Base-by-base conservation (phyloP, 2,113 vertebrate genomes). In the Pseudolaguvia tuberculata region DNA sequence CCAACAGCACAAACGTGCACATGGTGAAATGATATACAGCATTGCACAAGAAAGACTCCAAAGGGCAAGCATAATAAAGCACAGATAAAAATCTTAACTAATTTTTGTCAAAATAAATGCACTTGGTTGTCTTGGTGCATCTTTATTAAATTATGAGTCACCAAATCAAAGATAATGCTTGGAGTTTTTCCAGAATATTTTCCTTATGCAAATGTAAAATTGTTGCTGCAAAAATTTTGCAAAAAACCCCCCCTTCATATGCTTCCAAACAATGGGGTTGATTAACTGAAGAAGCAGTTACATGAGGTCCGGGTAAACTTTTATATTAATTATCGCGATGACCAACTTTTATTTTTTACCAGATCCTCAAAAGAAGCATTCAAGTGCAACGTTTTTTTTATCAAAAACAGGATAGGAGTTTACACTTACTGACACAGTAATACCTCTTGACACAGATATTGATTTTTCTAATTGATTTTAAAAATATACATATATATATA, bases 41-140 rank as follows among this genome's bases (percentile, higher is more conserved):
- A 39, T 35, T 72, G 67, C 45, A 69, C 67, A 76, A 53, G 29
- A 58, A 47, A 81, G 66, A 74, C 76, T 80, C 73, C 69, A 59
- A 80, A 67, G 70, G 48, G 73, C 71, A 52, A 73, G 70, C 70
- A 69, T 61, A 70, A 73, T 65, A 51, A 75, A 81, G 76, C 79
- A 81, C 79, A 81, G 71, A 75, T 73, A 73, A 69, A 48, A 77
- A n/a, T 70, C 17, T 76, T 13, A 48, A 31, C 63, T 53, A 20
- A 79, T 72, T 51, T 50, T 35, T 27, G 27, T 56, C 66, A 47
- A 67, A 31, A 52, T 69, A 59, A 75, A 75, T 45, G 15, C 20
- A 59, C 42, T 68, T 20, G 9, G 17, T 48, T 51, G 29, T 63
- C 39, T 35, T 8, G 35, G 39, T 55, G 21, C 79, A 45, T 13